Base-by-base conservation (phyloP, 2,888 invertebrate species). In the Pandemis cinnamomeana region DNA sequence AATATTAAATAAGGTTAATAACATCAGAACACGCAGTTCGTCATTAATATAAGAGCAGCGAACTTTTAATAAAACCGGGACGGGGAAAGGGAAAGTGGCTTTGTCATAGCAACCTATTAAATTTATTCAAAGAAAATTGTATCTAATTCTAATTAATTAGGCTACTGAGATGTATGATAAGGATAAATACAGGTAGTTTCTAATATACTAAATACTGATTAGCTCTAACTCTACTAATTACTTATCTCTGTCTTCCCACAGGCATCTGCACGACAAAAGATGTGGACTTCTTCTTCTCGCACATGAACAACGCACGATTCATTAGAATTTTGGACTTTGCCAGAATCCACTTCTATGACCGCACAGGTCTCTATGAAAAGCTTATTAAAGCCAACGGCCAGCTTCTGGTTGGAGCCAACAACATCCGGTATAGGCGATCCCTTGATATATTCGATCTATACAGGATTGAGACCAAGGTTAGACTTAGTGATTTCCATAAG, bases 271-370 rank as follows among this genome's bases (percentile, higher is more conserved):
- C 61, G 42, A 41, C 61, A n/a, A 41, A 61, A 7, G 36, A 70
- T 13, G 70, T 70, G 20, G 70, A 70, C 6, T 51, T 70, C 8
- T 60, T 62, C 8, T 70, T 70, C 11, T 36, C 70, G n/a, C 70
- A 70, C 62, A 70, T 70, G 70, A 70, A 62, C 51, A 70, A 70
- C 42, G 70, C 70, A 11, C 62, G 70, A 41, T 70, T 41, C 15
- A 51, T 70, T 20, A 61, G 70, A 13, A 60, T 62, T 6, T 51
- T 70, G 7, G 70, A 70, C 42, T 70, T 70, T 51, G 70, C 70
- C 42, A 62, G 70, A 62, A 62, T 51, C 42, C 70, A 70, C 8
- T 70, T 48, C 41, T 70, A 62, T 15, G 70, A 70, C 6, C 51
- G 70, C 20, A 70, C 70, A 13, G 61, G 41, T 41, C 20, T 70